Conservation (phyloP, 2,113 vertebrate genomes). For the Sturnira hondurensis region DNA sequence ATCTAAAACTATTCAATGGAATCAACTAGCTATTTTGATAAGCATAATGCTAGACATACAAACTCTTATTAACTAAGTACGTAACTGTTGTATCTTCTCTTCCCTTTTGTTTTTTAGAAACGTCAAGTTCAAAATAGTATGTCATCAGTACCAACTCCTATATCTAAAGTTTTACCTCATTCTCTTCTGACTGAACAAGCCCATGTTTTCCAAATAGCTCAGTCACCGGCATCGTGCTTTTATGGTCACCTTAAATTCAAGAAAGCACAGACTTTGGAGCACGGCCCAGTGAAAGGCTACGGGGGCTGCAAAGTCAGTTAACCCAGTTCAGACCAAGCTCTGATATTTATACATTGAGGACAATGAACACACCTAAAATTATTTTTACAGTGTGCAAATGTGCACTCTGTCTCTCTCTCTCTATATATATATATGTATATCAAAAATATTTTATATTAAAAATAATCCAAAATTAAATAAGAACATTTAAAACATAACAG, state of each 20-base stretch:
- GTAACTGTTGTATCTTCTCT: neutral
- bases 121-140: neutral
- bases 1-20: neutral
- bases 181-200: neutral
- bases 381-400: neutral
- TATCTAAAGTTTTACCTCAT: neutral
- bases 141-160: neutral
- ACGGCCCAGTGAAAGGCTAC: neutral
- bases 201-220: neutral
- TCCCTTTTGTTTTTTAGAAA: constrained; percentile 31
- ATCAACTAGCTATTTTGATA: constrained; percentile 12
- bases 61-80: neutral
- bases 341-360: neutral
- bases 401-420: neutral
- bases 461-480: neutral
- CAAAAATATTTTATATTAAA: neutral
- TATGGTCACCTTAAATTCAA: neutral
- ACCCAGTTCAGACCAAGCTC: neutral
- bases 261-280: neutral
- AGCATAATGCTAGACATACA: neutral
- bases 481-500: neutral
- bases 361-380: neutral
- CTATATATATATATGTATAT: neutral
- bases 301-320: neutral
- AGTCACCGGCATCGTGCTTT: neutral